phyloP scores from a whole-genome alignment of 2,113 vertebrate species.

The Tichodroma muraria region DNA sequence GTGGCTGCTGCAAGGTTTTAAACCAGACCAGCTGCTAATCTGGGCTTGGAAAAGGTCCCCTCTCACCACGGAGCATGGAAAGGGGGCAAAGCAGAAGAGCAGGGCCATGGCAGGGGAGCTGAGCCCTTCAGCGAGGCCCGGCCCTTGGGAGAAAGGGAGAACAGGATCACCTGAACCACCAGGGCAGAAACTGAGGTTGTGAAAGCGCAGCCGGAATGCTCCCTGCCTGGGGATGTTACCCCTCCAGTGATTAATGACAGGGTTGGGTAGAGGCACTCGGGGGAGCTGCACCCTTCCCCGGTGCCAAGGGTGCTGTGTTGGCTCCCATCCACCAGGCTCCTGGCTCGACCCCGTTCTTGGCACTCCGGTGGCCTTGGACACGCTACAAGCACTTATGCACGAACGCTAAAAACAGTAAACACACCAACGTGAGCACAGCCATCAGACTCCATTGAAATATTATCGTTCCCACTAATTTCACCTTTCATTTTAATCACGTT shows the following conservation, averaged over 20 bases:
- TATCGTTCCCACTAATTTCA: not conserved
- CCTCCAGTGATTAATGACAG: not conserved
- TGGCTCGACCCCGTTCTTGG: not conserved
- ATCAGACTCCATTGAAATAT: not conserved
- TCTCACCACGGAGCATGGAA: fast-evolving
- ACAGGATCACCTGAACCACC: not conserved
- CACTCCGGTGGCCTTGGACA: not conserved
- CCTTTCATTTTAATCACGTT: not conserved
- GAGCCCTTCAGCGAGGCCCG: not conserved
- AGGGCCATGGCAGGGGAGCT: fast-evolving
- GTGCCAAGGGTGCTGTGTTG: not conserved
- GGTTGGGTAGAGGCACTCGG: not conserved
- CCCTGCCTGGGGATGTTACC: not conserved
- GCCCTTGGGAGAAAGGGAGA: not conserved
- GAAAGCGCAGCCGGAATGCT: not conserved
- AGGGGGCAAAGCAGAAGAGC: not conserved
- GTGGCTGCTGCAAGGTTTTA: not conserved
- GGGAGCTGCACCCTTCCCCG: not conserved
- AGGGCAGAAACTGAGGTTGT: not conserved
- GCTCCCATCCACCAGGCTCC: not conserved
- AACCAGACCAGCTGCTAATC: not conserved
- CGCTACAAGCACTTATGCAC: not conserved
- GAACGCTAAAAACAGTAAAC: not conserved
- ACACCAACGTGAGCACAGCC: not conserved
- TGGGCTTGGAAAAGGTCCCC: not conserved